Base-by-base conservation (phyloP, 2,797 vertebrate genomes). In the Okamejei kenojei region DNA sequence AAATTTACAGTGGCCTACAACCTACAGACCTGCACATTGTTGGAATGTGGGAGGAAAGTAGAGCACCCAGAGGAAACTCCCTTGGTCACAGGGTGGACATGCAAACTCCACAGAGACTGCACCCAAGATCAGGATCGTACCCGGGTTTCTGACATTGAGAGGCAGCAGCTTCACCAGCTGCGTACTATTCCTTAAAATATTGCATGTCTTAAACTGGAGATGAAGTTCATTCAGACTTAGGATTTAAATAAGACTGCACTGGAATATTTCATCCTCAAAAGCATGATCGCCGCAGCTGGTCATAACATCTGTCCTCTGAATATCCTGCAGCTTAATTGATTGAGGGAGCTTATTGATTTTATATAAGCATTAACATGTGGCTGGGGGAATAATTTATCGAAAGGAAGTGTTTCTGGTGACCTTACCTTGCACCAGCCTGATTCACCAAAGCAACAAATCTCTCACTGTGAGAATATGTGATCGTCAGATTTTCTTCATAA, bases 341-440 rank as follows among this genome's bases (percentile, higher is more conserved):
- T 61, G 19, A 26, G 29, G 32, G 80, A 63, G 58, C 7, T 86
- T 86, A 13, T 63, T 63, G 81, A 13, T 61, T 3, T 63, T 61
- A 76, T 65, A 63, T 93, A 45, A 65, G n/a, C 45, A 61, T 81
- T 93, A 63, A 93, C 4, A 93, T 7, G 5, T 32, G 82, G 1
- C 26, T 35, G 11, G 54, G 11, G 54, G 29, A 79, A 11, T 77
- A 26, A 65, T 35, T 79, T 79, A 71, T 65, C 21, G 54, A 23
- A 10, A 81, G 38, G n/a, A 93, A 45, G 29, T 58, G n/a, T 61
- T 58, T 61, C 26, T 84, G 54, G 15, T 63, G 54, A 11, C n/a
- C 90, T 29, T 93, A 97, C 97, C 97, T 97, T 93, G 88, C 93
- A 93, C 96, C 97, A 15, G 96, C 96, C 58, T 96, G 96, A 93